Evolutionary conservation across 2,888 invertebrate species (phyloP), one percentile per base, ranked within the genome.

Genomic region (Ormia ochracea): DNA sequence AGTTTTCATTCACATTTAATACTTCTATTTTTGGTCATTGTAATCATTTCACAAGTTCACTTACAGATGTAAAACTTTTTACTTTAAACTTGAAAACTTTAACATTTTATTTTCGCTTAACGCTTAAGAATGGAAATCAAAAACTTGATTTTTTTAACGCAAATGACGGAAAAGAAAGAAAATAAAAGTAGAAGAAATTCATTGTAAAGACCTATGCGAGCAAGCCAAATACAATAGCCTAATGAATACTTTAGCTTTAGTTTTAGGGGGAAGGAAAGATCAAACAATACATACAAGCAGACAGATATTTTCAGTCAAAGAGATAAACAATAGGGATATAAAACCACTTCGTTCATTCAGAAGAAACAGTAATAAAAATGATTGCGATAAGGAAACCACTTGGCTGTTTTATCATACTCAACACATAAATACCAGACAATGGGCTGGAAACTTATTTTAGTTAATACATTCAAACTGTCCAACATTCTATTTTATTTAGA

Each of bases 361-460:
- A 61, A 56, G 38, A 58, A 56, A 68, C 21, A 33, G n/a, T 36
- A 68, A 68, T 45, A 41, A 56, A 28, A 38, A 38, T 50, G 17
- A 1, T 3, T 21, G 33, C 4, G 19, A 54, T 33, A 19, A 5
- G 9, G 17, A 36, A 86, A 86, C 84, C 86, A 87, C 85, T 86
- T 85, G 86, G 83, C 85, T 84, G 83, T 75, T 61, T 54, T 52
- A 54, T 74, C 56, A 56, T 56, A 58, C 65, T 28, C 17, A 63
- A 38, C n/a, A 63, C 9, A 61, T 41, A 56, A 48, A 66, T 48
- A n/a, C 26, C 19, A 31, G 38, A 48, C 28, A 74, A 72, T 31
- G 7, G 65, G 10, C 23, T 4, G 52, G 48, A 4, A 38, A 45
- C 1, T 31, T 1, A 43, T 19, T 28, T 58, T 38, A n/a, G n/a